phyloP scores from a whole-genome alignment of 2,113 vertebrate genomes.

The Malurus cyaneus region DNA sequence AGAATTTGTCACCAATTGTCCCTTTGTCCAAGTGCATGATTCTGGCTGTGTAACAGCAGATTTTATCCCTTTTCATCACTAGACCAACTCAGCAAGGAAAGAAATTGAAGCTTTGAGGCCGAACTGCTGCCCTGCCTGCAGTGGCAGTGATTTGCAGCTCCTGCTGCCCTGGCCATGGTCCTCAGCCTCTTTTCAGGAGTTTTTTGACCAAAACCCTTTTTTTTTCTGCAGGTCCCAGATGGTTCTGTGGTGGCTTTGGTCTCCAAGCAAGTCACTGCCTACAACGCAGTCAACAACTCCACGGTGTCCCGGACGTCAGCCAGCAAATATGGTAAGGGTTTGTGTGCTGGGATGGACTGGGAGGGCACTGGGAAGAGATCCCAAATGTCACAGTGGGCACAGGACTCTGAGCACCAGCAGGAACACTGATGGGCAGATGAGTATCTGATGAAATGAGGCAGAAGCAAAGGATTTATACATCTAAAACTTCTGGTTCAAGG shows the following conservation, averaged over 20 bases:
- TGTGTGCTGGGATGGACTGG: not conserved
- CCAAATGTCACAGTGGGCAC: rapidly evolving
- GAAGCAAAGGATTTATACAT: not conserved
- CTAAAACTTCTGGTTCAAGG: not conserved
- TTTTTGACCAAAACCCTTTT: not conserved
- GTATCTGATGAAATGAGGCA: not conserved
- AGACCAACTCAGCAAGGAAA: not conserved
- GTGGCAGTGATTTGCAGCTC: not conserved
- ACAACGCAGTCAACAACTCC: slow-evolving; percentile 96
- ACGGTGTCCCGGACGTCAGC: slow-evolving; percentile 95
- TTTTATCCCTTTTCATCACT: not conserved
- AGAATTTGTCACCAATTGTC: not conserved
- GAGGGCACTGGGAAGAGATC: not conserved
- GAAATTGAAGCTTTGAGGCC: not conserved
- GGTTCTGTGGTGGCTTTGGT: slow-evolving; percentile 93
- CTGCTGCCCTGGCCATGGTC: not conserved
- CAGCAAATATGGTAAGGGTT: slow-evolving; percentile 91
- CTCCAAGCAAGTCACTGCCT: slow-evolving; percentile 97
- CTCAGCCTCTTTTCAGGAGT: not conserved
- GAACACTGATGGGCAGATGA: not conserved
- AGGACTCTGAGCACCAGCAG: not conserved
- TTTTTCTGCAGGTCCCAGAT: slow-evolving; percentile 85
- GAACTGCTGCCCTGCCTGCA: not conserved
- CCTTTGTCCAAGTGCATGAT: not conserved
- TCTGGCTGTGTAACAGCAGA: not conserved